A percentile compares a stretch with the other conserved stretches of the same genome.
These are phyloP conservation scores for Coremacera marginata DNA, from an alignment of 2,888 invertebrate genomes.

Conservation along the genomic window DNA sequence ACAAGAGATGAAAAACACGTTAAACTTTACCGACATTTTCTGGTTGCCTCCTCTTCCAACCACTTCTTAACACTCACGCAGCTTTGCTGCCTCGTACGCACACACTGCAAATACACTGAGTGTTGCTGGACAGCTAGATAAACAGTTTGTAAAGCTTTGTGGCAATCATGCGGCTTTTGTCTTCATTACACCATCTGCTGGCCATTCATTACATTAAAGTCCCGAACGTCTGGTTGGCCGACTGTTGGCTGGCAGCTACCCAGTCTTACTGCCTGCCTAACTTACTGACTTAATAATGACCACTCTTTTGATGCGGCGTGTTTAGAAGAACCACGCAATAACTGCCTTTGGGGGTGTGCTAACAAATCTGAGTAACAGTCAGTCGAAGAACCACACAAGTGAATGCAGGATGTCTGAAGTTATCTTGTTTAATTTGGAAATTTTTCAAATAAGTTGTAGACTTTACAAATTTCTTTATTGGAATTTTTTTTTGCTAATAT, in stretches of 20 bases:
- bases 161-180: constrained; percentile 15
- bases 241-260: no score
- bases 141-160: not conserved
- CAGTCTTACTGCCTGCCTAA: not conserved
- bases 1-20: not conserved
- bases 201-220: constrained; percentile 8
- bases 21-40: not conserved
- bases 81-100: not conserved
- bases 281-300: not conserved
- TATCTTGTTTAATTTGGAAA: no score
- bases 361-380: no score
- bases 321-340: no score
- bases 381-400: no score
- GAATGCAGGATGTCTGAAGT: no score
- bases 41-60: not conserved
- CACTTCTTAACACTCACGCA: not conserved
- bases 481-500: no score
- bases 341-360: no score
- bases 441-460: no score
- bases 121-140: not conserved
- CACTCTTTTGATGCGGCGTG: no score
- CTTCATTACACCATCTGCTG: constrained; percentile 20
- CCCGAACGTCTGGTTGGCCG: not conserved
- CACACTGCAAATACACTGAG: not conserved
- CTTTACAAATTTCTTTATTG: no score